Evolutionary conservation across 2,888 invertebrate species (phyloP).

Genomic region (Hipparchia sbordonii): DNA sequence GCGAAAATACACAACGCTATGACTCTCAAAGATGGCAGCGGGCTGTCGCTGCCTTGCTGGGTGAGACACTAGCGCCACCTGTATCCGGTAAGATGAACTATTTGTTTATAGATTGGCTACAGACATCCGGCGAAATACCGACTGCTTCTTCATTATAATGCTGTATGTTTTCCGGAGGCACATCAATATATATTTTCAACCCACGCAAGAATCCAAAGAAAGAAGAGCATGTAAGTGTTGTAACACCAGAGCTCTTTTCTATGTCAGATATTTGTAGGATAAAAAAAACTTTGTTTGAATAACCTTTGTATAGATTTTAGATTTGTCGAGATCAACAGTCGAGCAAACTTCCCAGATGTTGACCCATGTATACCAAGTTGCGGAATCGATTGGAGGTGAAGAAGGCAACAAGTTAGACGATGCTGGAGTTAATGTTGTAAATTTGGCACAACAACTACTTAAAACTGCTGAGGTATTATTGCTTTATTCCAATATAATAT

Average conservation of each 20-base stretch:
- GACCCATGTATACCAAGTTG: slow-evolving; percentile 47
- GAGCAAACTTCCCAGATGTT: slow-evolving; percentile 49
- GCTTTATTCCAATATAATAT: background rate
- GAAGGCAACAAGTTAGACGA: slow-evolving; percentile 43
- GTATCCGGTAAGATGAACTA: no score
- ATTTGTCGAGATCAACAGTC: slow-evolving; percentile 48
- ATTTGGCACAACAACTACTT: slow-evolving; percentile 52
- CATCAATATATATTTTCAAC: slow-evolving; percentile 42
- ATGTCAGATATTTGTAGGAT: background rate
- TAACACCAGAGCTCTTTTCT: background rate
- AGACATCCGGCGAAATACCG: no score
- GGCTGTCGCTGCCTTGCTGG: no score
- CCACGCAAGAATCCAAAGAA: slow-evolving; percentile 39
- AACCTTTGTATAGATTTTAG: slow-evolving; percentile 41
- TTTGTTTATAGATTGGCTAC: no score
- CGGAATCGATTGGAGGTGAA: slow-evolving; percentile 44
- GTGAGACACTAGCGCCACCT: no score
- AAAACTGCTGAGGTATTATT: slow-evolving; percentile 52
- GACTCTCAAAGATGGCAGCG: no score
- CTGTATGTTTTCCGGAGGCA: no score
- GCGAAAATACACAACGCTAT: no score
- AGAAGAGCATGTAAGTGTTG: slow-evolving; percentile 40
- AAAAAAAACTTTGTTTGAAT: slow-evolving; percentile 25
- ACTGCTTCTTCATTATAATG: no score
- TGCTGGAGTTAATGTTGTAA: slow-evolving; percentile 47